Evolutionary conservation across 2,113 vertebrate genomes (phyloP), one percentile per base, ranked within the genome.

Genomic region (Ptilorrhoa leucosticta): DNA sequence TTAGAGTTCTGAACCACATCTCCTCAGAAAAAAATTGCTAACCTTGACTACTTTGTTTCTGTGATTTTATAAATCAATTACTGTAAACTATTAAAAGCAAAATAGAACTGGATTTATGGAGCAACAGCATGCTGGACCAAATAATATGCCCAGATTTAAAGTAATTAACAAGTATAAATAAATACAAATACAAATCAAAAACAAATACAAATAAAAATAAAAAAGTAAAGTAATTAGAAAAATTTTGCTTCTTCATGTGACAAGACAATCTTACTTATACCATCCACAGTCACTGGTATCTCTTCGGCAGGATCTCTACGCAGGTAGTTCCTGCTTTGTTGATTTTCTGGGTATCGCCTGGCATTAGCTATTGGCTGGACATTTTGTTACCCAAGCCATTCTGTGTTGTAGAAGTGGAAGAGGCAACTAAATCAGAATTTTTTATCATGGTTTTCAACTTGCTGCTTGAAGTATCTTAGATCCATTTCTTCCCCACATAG

Each of bases 251-350:
- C 23, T 35, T 66, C 23, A 9, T 47, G 19, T 35, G 7, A 35
- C 0, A 2, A 80, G 5, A 3, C 2, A 3, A 27, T 53, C 20
- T 44, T 70, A n/a, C 11, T 78, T 54, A 54, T 23, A 37, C 4
- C 8, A 77, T 8, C 23, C 10, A 47, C 11, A 45, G 19, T 24
- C 40, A 71, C 16, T 63, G 16, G 16, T 6, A 39, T 24, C 11
- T 58, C 20, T 50, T 39, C 31, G 14, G 13, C 8, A 54, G 30
- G 24, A 44, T 28, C 4, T 28, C 37, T 60, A 1, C 2, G 4
- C 30, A 37, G 10, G 17, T 19, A 63, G 10, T 10, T 61, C 18
- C 16, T 66, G 23, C 6, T 70, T 58, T 70, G 28, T n/a, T 70
- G 33, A 66, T 81, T 71, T 84, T 75, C 39, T 33, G 22, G 7